Conservation (phyloP, 2,797 vertebrate genomes). For the Myoxocephalus aenaeus region DNA sequence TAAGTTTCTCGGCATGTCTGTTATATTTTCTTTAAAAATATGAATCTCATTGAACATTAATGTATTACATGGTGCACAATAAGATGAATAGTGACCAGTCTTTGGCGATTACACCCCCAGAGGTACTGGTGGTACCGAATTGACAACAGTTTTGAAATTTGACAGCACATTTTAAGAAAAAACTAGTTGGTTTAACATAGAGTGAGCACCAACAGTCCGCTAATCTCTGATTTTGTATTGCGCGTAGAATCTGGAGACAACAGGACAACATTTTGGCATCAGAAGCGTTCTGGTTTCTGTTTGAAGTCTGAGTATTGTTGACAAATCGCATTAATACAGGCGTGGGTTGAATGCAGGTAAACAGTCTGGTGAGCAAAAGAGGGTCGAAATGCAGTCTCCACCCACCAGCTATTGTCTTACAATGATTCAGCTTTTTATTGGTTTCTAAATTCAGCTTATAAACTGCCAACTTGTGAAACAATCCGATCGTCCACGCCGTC, state of each 20-base stretch:
- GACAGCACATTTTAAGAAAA: neutral
- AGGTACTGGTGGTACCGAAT: neutral
- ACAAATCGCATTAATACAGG: neutral
- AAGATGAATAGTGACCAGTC: neutral
- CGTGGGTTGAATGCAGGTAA: neutral
- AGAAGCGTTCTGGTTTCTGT: neutral
- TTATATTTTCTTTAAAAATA: neutral
- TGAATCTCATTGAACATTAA: neutral
- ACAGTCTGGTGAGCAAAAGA: neutral
- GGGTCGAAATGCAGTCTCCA: neutral
- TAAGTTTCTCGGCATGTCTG: neutral
- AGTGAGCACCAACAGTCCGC: neutral
- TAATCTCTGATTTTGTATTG: neutral
- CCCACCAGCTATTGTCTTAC: neutral
- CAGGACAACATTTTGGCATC: neutral
- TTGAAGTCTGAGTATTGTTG: neutral
- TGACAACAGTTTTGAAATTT: neutral
- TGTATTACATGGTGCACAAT: neutral
- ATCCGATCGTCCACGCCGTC: neutral
- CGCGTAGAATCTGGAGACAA: neutral
- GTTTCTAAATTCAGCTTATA: neutral
- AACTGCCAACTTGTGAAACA: neutral
- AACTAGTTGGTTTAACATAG: neutral
- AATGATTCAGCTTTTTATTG: neutral
- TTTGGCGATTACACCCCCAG: neutral